Percentiles rank a stretch among this genome's conserved stretches.
These are phyloP conservation scores for Gadopsis bispinosus DNA, from an alignment of 2,797 vertebrate species.

Conservation along the genomic window DNA sequence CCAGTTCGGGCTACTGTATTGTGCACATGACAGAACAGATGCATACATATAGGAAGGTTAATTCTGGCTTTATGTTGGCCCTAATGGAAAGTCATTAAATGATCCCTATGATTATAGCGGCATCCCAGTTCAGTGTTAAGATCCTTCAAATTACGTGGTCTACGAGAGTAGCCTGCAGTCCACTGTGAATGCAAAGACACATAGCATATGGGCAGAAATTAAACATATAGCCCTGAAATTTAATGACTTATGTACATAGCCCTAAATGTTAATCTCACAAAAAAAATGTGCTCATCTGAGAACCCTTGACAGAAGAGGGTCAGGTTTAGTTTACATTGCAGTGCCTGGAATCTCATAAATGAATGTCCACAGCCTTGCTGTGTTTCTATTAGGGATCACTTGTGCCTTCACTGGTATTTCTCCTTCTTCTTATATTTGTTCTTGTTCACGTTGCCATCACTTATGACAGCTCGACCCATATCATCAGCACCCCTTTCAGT, in stretches of 20 bases:
- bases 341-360: slow-evolving; percentile 10
- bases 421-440: slow-evolving; percentile 17
- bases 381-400: not conserved
- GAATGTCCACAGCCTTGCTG: not conserved
- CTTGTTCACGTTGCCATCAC: slow-evolving; percentile 20
- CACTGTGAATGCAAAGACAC: not conserved
- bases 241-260: not conserved
- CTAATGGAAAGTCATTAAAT: not conserved
- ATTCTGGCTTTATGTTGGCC: not conserved
- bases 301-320: slow-evolving; percentile 28
- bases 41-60: not conserved
- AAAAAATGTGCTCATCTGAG: not conserved
- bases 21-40: slow-evolving; percentile 1
- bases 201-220: not conserved
- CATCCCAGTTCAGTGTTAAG: not conserved
- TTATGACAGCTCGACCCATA: not conserved
- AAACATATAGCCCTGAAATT: slow-evolving; percentile 5
- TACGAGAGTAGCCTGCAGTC: not conserved
- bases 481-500: not conserved
- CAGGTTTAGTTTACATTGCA: slow-evolving; percentile 6
- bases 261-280: slow-evolving; percentile 7
- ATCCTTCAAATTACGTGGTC: not conserved
- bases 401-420: slow-evolving; percentile 6
- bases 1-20: not conserved
- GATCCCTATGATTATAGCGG: not conserved